Evolutionary conservation across 1,140 invertebrate genomes (phyloP), one percentile per base, ranked within the genome.

Genomic region (Drosophila nebulosa): DNA sequence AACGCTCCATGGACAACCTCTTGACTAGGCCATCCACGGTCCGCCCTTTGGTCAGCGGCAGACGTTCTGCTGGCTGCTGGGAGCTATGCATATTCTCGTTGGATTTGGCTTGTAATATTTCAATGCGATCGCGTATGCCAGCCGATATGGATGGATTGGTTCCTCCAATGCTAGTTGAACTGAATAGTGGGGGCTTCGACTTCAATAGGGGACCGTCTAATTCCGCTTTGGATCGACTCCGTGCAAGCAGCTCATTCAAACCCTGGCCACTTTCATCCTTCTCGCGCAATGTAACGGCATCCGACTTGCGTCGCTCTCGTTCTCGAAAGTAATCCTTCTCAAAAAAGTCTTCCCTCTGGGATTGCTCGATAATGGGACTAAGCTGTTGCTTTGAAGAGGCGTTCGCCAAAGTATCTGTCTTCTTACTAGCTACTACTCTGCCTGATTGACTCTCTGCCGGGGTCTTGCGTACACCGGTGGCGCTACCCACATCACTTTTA

Each of bases 341-440:
- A 72, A 96, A 96, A 69, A 95, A 95, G 77, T 95, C 95, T 86
- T 95, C 94, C 39, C 93, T 85, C 74, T 94, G 83, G 1, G 83
- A 93, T 92, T 94, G 90, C 92, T 96, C 95, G 56, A 96, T 96
- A 63, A 96, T 96, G 0, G 95, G 95, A 14, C 95, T 96, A n/a
- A 96, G 76, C 78, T 95, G 95, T 59, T 77, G 83, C 39, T 94
- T 84, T 94, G 69, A 74, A 14, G 57, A 36, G 22, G 21, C 93
- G 93, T 18, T 32, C n/a, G n/a, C 14, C 18, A 32, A 18, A 53
- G 36, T 50, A 3, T 5, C 30, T 27, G 18, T 18, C 39, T 46
- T 46, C 26, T 72, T 32, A 68, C 35, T 27, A 61, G 7, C 56
- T 14, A 69, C 3, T 42, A 24, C 26, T 21, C 35, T 30, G 26